phyloP scores from a whole-genome alignment of 2,113 vertebrate genomes.

The Tursiops truncatus region DNA sequence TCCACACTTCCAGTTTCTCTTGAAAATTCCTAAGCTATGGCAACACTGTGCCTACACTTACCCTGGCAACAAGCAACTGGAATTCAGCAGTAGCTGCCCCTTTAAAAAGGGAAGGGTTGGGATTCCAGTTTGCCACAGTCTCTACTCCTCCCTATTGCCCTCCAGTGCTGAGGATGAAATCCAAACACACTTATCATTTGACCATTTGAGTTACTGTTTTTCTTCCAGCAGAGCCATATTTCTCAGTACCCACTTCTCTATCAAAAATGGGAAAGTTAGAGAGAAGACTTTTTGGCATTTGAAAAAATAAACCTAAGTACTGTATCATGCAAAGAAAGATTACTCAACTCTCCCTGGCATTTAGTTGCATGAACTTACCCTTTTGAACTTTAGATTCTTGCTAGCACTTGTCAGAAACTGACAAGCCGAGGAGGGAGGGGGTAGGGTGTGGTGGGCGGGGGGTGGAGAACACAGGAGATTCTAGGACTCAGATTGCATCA shows the following conservation, averaged over 20 bases:
- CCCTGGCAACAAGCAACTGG: background rate
- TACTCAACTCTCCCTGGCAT: conserved; percentile 32
- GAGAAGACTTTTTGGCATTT: conserved; percentile 10
- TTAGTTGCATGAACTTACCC: conserved; percentile 22
- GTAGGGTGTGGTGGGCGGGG: background rate
- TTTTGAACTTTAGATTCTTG: conserved; percentile 33
- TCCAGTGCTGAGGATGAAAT: background rate
- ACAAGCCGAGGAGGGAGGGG: background rate
- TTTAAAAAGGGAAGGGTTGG: background rate
- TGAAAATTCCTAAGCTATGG: background rate
- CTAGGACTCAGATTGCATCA: background rate
- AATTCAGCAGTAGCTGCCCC: background rate
- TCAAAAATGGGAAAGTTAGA: background rate
- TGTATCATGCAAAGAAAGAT: background rate
- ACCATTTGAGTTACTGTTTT: background rate
- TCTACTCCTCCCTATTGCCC: background rate
- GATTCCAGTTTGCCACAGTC: background rate
- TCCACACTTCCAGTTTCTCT: background rate
- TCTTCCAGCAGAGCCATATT: background rate
- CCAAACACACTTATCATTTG: background rate
- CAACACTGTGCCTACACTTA: background rate
- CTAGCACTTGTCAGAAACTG: conserved; percentile 48
- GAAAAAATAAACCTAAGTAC: background rate
- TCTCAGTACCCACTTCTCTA: background rate
- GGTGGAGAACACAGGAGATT: background rate